Base-by-base conservation (phyloP, 1,140 invertebrate species). In the Anagrus nilaparvatae region DNA sequence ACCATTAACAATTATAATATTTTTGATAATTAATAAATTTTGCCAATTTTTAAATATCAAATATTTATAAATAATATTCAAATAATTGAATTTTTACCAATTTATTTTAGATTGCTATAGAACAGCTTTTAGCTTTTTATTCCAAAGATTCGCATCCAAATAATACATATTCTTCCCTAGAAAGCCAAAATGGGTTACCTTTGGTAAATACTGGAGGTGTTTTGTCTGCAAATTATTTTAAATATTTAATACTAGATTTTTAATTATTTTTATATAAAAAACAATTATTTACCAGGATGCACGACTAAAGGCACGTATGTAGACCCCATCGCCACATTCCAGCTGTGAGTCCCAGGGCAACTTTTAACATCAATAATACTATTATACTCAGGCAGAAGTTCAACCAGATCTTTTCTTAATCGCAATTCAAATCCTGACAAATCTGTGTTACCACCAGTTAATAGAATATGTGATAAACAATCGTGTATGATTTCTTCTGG, bases 391-490 rank as follows among this genome's bases (percentile, higher is more conserved):
- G 70, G 69, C 30, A 73, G 54, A 36, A 63, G 38, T 40, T 70
- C 63, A 21, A 55, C 50, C 30, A 73, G 51, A 57, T 73, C 71
- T 44, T 62, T 62, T 10, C 57, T 60, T 31, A 73, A 52, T 51
- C 71, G 58, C 12, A 61, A 47, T 16, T 60, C 56, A 42, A 73
- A 71, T 38, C 70, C 69, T 19, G 61, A 55, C 21, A 73, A 51
- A 44, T 70, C 67, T 27, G 69, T 71, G 48, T 73, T 73, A 8
- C 69, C 69, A 43, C 70, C 71, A 12, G 69, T 71, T n/a, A 73
- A 53, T 35, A 72, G 51, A 46, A 73, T 70, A 29, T 68, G 59
- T 1, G 66, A 67, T 16, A 71, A 53, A 37, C 68, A 70, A 48
- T 71, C 63, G 8, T 65, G 59, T 42, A 62, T 58, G 43, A 61